Evolutionary conservation across 1,140 invertebrate genomes (phyloP).

Genomic region (Frieseomelitta varia): DNA sequence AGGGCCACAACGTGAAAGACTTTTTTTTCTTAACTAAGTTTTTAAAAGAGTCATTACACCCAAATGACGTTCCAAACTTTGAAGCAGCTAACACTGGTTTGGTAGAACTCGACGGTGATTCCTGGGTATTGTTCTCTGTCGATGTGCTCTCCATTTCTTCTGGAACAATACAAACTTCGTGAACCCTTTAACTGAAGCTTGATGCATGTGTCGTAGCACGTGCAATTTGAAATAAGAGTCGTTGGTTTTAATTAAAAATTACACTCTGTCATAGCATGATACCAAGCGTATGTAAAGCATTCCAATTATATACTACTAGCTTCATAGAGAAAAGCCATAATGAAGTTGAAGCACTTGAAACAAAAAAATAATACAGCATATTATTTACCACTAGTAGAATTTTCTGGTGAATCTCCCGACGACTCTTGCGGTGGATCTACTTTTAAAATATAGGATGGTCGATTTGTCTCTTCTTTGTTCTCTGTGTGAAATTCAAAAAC

Average conservation of each 20-base stretch:
- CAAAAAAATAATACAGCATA: constrained; percentile 32
- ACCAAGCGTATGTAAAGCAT: too few species aligned
- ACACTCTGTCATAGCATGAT: fast-evolving
- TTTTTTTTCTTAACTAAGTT: constrained; percentile 66
- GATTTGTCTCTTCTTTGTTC: constrained; percentile 67
- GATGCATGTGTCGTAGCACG: constrained; percentile 1
- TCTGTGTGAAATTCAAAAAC: constrained; percentile 66
- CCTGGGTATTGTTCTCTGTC: constrained; percentile 64
- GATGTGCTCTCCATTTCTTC: constrained; percentile 61
- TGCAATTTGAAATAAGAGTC: not conserved
- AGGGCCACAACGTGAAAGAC: constrained; percentile 72
- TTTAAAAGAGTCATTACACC: constrained; percentile 63
- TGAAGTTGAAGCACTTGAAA: constrained; percentile 21
- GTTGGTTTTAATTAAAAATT: not conserved
- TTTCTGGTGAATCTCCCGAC: constrained; percentile 57
- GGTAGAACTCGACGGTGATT: constrained; percentile 51
- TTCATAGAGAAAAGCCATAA: not conserved
- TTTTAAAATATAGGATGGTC: constrained; percentile 72
- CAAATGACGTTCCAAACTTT: constrained; percentile 73
- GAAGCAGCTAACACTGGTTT: constrained; percentile 67
- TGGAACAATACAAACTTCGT: constrained; percentile 41
- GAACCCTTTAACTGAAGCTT: not conserved
- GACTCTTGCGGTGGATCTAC: constrained; percentile 74
- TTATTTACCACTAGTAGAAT: constrained; percentile 71
- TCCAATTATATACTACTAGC: not conserved